Percentiles rank a stretch among this genome's conserved stretches.
Conservation (phyloP, 2,113 vertebrate species). For the Dicrurus megarhynchus region DNA sequence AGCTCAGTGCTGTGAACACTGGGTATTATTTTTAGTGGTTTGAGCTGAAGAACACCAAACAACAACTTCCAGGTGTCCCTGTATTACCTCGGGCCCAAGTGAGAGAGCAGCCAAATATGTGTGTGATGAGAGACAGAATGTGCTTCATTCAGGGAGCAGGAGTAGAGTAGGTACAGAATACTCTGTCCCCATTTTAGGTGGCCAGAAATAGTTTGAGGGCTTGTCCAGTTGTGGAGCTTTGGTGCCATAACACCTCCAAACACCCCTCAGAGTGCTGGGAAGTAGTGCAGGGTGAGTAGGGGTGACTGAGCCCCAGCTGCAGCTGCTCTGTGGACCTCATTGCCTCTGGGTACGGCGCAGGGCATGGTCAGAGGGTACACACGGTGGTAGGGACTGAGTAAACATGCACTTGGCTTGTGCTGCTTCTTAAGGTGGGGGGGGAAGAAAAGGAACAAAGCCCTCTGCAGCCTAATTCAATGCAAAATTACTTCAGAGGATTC, state of each 20-base stretch:
- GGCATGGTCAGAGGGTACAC: neutral
- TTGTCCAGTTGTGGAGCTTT: neutral
- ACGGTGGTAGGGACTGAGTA: neutral
- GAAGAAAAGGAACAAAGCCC: neutral
- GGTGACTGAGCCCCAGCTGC: neutral
- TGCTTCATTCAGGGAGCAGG: neutral
- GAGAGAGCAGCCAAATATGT: neutral
- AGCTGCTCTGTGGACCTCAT: neutral
- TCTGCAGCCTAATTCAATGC: neutral
- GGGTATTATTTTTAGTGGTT: neutral
- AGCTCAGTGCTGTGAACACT: neutral
- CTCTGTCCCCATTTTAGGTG: neutral
- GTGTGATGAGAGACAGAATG: neutral
- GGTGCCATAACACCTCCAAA: neutral
- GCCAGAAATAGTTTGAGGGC: neutral
- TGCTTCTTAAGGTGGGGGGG: neutral
- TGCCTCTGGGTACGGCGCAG: fast-evolving
- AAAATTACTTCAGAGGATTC: neutral
- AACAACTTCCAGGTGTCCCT: neutral
- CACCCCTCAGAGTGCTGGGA: neutral
- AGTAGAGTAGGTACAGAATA: neutral
- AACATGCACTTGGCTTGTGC: neutral
- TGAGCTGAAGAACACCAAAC: neutral
- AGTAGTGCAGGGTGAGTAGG: neutral
- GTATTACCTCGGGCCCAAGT: too few relatives aligned